phyloP scores from a whole-genome alignment of 35 echinoderm and acorn worm species.

The Apostichopus japonicus region DNA sequence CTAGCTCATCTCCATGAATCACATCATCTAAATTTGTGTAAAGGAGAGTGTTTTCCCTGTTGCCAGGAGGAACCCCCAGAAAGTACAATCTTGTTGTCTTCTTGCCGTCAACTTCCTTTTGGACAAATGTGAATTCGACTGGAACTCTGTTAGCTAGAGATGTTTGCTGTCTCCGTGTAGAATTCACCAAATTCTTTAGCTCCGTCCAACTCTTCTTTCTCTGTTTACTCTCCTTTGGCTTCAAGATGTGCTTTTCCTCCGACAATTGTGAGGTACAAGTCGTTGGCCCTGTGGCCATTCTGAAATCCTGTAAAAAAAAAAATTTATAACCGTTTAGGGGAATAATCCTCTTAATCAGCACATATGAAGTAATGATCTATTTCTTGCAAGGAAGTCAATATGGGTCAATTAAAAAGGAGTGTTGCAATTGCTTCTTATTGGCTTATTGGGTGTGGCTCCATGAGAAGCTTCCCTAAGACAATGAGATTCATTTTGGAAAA shows the following conservation, averaged over 20 bases:
- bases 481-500: too few species aligned
- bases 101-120: conserved; percentile 56
- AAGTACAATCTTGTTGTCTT: conserved; percentile 76
- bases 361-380: too few species aligned
- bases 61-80: conserved; percentile 82
- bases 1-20: not conserved
- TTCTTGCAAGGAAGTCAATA: too few species aligned
- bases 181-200: conserved; percentile 80
- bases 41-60: conserved; percentile 93
- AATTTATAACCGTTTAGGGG: too few species aligned
- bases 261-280: conserved; percentile 55
- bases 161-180: conserved; percentile 86
- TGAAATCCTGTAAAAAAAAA: not conserved
- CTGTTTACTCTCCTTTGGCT: not conserved
- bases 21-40: conserved; percentile 67
- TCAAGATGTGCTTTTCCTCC: conserved; percentile 30
- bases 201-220: conserved; percentile 85
- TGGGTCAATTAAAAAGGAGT: too few species aligned
- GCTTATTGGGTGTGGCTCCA: too few species aligned
- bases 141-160: conserved; percentile 85
- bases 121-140: conserved; percentile 84
- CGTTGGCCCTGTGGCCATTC: conserved; percentile 89
- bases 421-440: too few species aligned
- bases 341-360: too few species aligned
- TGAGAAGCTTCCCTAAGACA: too few species aligned